Evolutionary conservation across 2,888 invertebrate species (phyloP).

Genomic region (Protophormia terraenovae): DNA sequence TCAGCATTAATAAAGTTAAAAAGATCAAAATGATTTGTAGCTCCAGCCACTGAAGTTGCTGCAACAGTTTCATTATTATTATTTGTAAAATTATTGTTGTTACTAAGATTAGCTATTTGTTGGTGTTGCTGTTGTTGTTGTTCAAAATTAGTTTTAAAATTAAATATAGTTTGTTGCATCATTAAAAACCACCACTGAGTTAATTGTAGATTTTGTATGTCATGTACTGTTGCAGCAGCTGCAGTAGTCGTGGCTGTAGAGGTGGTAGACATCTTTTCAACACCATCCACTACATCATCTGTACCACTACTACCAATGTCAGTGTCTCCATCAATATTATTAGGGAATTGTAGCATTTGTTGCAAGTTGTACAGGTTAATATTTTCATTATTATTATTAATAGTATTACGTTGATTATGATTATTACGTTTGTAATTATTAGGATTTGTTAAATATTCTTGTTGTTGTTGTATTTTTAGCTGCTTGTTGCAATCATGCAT

Average conservation of each 20-base stretch:
- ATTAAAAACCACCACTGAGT: slow-evolving; percentile 79
- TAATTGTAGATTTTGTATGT: slow-evolving; percentile 73
- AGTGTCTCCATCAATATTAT: slow-evolving; percentile 8
- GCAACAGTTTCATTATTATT: slow-evolving; percentile 26
- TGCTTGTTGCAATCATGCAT: slow-evolving; percentile 74
- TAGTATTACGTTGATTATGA: slow-evolving; percentile 38
- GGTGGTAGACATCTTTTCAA: not conserved
- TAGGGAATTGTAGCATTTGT: slow-evolving; percentile 38
- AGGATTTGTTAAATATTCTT: slow-evolving; percentile 34
- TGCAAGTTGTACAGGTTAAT: slow-evolving; percentile 44
- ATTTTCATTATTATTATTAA: slow-evolving; percentile 17
- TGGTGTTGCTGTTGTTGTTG: slow-evolving; percentile 68
- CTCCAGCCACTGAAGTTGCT: slow-evolving; percentile 66
- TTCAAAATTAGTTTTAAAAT: slow-evolving; percentile 67
- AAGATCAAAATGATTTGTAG: slow-evolving; percentile 36
- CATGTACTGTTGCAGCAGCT: slow-evolving; percentile 53
- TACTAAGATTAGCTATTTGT: slow-evolving; percentile 20
- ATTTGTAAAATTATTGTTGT: not conserved
- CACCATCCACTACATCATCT: slow-evolving; percentile 12
- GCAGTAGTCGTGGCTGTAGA: slow-evolving; percentile 41
- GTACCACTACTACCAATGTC: not conserved
- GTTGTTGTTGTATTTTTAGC: slow-evolving; percentile 55
- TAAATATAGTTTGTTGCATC: slow-evolving; percentile 77
- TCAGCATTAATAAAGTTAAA: slow-evolving; percentile 28
- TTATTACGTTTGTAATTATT: slow-evolving; percentile 3